Evolutionary conservation across 2,113 vertebrate species (phyloP).

Genomic region (Bothrops jararaca): DNA sequence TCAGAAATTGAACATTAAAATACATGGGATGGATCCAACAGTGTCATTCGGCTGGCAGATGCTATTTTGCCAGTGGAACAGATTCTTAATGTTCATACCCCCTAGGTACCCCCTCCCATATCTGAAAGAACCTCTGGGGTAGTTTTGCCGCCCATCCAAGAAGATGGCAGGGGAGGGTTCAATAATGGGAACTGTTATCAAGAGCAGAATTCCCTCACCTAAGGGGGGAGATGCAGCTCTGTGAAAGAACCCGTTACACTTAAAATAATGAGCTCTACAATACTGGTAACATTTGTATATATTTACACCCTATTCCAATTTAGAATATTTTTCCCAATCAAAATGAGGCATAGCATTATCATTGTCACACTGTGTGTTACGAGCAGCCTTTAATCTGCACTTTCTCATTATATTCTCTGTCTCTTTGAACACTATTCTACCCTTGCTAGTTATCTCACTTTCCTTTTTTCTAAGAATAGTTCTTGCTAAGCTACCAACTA

Average conservation of each 20-base stretch:
- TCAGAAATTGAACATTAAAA: not conserved
- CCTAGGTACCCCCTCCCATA: not conserved
- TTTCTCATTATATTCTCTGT: not conserved
- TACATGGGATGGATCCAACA: not conserved
- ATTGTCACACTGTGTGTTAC: not conserved
- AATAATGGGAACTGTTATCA: not conserved
- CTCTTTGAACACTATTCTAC: not conserved
- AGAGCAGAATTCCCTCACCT: not conserved
- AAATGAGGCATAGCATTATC: not conserved
- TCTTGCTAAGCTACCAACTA: not conserved
- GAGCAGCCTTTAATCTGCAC: not conserved
- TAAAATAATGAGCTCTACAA: not conserved
- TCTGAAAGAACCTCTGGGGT: not conserved
- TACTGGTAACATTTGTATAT: not conserved
- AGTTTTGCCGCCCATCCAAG: not conserved
- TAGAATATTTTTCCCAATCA: not conserved
- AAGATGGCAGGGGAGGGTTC: not conserved
- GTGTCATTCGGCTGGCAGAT: not conserved
- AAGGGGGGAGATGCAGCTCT: not conserved
- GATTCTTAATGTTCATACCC: not conserved
- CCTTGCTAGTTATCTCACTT: not conserved
- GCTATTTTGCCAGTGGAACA: not conserved
- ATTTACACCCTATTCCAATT: slow-evolving; percentile 1
- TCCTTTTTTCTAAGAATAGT: not conserved
- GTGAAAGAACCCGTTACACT: not conserved